Conservation (phyloP, 2,113 vertebrate species). For the Antechinus stuartii region DNA sequence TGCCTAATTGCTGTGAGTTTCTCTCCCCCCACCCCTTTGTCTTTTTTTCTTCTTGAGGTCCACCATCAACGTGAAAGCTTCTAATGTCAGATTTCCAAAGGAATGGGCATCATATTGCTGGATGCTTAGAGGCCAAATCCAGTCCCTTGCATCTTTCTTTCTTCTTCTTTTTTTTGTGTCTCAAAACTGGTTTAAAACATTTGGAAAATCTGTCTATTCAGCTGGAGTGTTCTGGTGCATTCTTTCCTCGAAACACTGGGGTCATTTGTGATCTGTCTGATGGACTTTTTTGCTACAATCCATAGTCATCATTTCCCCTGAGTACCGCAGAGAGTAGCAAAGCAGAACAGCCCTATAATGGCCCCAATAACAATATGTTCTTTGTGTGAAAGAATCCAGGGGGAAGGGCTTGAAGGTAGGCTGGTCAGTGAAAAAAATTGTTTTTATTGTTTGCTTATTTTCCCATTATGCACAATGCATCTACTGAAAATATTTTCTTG, state of each 20-base stretch:
- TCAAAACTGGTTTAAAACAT: slow-evolving; percentile 98
- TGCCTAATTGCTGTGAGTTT: slow-evolving; percentile 91
- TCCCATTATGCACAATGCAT: slow-evolving; percentile 90
- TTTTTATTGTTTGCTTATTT: slow-evolving; percentile 90
- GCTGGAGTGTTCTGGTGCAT: slow-evolving; percentile 86
- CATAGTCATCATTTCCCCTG: slow-evolving; percentile 92
- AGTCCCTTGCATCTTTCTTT: slow-evolving; percentile 91
- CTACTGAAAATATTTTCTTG: slow-evolving; percentile 93
- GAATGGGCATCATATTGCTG: slow-evolving; percentile 91
- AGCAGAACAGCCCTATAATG: slow-evolving; percentile 92
- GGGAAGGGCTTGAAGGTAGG: slow-evolving; percentile 90
- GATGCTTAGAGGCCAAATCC: slow-evolving; percentile 94
- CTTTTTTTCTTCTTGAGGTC: slow-evolving; percentile 84
- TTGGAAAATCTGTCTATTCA: slow-evolving; percentile 99
- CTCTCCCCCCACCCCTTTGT: slow-evolving; percentile 64
- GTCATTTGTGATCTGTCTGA: slow-evolving; percentile 95
- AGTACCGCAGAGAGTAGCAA: slow-evolving; percentile 90
- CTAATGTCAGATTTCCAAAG: slow-evolving; percentile 90
- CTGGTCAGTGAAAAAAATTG: slow-evolving; percentile 87
- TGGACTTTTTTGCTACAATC: slow-evolving; percentile 93
- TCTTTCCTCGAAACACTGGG: slow-evolving; percentile 89
- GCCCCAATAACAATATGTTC: slow-evolving; percentile 94
- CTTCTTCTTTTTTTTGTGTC: slow-evolving; percentile 89
- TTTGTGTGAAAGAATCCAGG: slow-evolving; percentile 96
- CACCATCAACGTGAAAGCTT: slow-evolving; percentile 89